A percentile compares a stretch with the other conserved stretches of the same genome.
Evolutionary conservation across 2,888 invertebrate genomes (phyloP).

Genomic region (Scaptomyza flava): DNA sequence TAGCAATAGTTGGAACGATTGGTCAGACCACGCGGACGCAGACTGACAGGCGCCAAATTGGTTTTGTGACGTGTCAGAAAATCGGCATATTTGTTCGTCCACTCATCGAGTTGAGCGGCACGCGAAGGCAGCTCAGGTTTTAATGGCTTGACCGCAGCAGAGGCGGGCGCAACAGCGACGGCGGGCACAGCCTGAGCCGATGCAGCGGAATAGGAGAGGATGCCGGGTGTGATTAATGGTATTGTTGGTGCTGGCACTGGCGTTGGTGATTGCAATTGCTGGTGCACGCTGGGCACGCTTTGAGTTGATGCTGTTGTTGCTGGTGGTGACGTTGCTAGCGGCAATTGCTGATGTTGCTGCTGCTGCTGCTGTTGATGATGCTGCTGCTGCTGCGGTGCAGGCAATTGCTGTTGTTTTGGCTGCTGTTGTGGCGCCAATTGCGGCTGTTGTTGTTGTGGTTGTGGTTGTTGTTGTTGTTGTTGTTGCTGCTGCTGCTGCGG

Average conservation of each 20-base stretch:
- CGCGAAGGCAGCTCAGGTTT: conserved; percentile 52
- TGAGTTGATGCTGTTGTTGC: conserved; percentile 19
- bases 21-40: conserved; percentile 95
- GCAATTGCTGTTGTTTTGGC: conserved; percentile 17
- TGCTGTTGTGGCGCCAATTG: conserved; percentile 9
- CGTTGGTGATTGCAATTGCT: conserved; percentile 63
- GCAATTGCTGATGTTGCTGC: conserved; percentile 31
- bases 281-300: conserved; percentile 56
- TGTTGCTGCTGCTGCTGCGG: conserved; percentile 56
- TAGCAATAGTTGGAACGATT: conserved; percentile 98
- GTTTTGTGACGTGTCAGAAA: conserved; percentile 90
- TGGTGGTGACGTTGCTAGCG: conserved; percentile 22
- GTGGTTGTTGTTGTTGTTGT: conserved; percentile 82
- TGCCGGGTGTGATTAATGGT: conserved; percentile 81
- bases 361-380: conserved; percentile 21
- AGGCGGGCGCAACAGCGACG: conserved; percentile 37
- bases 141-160: conserved; percentile 58
- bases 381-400: conserved; percentile 17
- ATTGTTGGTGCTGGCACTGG: conserved; percentile 67
- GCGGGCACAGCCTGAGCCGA: conserved; percentile 83
- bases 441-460: conserved; percentile 11
- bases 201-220: conserved; percentile 84
- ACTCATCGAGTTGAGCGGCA: conserved; percentile 80
- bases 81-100: conserved; percentile 87
- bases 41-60: conserved; percentile 91